Base-by-base conservation (phyloP, 2,888 invertebrate genomes). In the Platynereis dumerilii region DNA sequence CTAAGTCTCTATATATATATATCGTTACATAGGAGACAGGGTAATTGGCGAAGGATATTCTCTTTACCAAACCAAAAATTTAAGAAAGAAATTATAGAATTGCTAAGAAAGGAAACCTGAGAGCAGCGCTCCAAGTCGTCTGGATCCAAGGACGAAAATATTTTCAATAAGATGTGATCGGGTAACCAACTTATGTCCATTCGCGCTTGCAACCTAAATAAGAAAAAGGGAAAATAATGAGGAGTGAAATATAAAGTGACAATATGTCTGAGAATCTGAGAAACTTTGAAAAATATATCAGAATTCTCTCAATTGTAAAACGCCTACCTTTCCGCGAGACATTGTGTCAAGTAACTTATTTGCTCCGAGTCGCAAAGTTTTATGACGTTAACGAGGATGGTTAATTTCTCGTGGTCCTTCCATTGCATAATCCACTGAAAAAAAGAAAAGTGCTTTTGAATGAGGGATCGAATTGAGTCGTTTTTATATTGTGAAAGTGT, bases 361-460 rank as follows among this genome's bases (percentile, higher is more conserved):
- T 78, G 72, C 27, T 75, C 76, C 20, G 75, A 61, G 10, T 65
- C 65, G 64, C 78, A 76, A 34, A 77, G 58, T 61, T 79, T 79
- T 28, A 79, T 65, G 15, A 80, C 62, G 56, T 77, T 78, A 42
- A 74, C 75, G 24, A 80, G 63, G 29, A 80, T 61, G 1, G 69
- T 72, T 26, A 80, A 74, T 59, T 74, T 75, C 68, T 81, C 81
- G 72, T 72, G 75, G 26, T 78, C 77, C 58, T 79, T 74, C 81
- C 80, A 80, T 42, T 72, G 65, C 2, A 63, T 63, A 68, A 79
- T 68, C 80, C 79, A 81, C 80, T 81, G 69, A 52, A 7, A 15
- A 34, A 17, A 22, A 34, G 34, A 34, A 12, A 34, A 34, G 12
- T n/a, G n/a, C n/a, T n/a, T n/a, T n/a, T n/a, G n/a, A n/a, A n/a